Evolutionary conservation across 2,113 vertebrate species (phyloP).

Genomic region (Ranitomeya variabilis): DNA sequence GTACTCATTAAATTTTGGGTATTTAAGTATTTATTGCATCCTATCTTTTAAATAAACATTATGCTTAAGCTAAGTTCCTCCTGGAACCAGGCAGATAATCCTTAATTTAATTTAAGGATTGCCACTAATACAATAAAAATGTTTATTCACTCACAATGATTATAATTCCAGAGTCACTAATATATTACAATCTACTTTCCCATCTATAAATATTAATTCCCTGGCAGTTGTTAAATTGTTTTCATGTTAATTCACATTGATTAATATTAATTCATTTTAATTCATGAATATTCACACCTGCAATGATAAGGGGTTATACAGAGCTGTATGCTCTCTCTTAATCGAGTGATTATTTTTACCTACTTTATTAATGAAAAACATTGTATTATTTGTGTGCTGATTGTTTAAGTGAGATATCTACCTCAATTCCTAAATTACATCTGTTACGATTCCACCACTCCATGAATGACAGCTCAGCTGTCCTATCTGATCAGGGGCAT

Average conservation of each 20-base stretch:
- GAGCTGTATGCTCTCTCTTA: not conserved
- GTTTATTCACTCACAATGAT: not conserved
- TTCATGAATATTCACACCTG: conserved; percentile 25
- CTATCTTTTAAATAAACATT: not conserved
- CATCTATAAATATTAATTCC: not conserved
- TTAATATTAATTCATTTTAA: conserved; percentile 29
- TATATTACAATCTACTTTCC: conserved; percentile 3
- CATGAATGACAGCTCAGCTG: no score
- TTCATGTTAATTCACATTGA: conserved; percentile 22
- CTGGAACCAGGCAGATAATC: not conserved
- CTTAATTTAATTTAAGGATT: not conserved
- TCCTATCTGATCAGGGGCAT: no score
- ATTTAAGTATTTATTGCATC: conserved; percentile 22
- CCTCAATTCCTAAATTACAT: not conserved
- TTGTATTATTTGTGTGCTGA: not conserved
- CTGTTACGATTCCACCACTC: no score
- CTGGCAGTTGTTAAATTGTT: not conserved
- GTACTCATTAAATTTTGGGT: not conserved
- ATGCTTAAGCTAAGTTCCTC: not conserved
- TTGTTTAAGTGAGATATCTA: not conserved
- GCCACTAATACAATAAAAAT: conserved; percentile 7
- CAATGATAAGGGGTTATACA: not conserved
- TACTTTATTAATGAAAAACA: not conserved
- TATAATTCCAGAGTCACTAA: not conserved
- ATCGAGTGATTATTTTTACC: not conserved